Percentiles rank a stretch among this genome's conserved stretches.
These are phyloP conservation scores for Telmatherina bonti DNA, from an alignment of 2,797 vertebrate genomes.

Conservation along the genomic window DNA sequence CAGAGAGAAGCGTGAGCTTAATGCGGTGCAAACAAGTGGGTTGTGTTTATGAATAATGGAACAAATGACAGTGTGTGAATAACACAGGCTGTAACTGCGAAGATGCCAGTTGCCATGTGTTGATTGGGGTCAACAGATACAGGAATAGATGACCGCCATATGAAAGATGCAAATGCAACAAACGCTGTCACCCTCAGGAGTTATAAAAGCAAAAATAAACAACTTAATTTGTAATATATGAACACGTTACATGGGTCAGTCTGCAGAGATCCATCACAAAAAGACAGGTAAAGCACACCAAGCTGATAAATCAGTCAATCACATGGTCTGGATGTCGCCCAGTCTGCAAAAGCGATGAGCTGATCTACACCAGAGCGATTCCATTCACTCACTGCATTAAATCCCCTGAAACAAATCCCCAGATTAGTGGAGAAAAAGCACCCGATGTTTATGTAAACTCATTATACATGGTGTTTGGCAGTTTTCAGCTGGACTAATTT, in stretches of 20 bases:
- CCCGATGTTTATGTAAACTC: constrained; percentile 56
- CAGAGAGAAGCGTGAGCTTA: constrained; percentile 19
- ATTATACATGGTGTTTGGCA: constrained; percentile 9
- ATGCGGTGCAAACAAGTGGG: constrained; percentile 34
- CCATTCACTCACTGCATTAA: constrained; percentile 69
- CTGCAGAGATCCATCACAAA: constrained; percentile 9
- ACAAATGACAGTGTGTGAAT: constrained; percentile 36
- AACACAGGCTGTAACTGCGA: constrained; percentile 50
- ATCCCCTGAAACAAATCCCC: constrained; percentile 74
- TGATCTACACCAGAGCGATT: constrained; percentile 47
- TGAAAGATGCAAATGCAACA: constrained; percentile 18
- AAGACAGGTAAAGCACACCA: neutral
- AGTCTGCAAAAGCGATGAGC: constrained; percentile 52
- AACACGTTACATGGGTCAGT: constrained; percentile 5
- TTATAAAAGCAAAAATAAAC: constrained; percentile 15
- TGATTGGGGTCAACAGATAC: constrained; percentile 44
- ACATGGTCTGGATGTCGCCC: constrained; percentile 34
- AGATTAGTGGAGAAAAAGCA: constrained; percentile 66
- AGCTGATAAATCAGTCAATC: constrained; percentile 27
- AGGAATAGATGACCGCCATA: constrained; percentile 24
- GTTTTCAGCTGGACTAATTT: constrained; percentile 4
- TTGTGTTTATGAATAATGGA: constrained; percentile 65
- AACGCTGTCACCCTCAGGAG: constrained; percentile 6
- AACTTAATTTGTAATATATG: neutral
- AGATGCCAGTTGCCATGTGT: constrained; percentile 42